phyloP scores from a whole-genome alignment of 2,797 vertebrate species.

The Acomys russatus region DNA sequence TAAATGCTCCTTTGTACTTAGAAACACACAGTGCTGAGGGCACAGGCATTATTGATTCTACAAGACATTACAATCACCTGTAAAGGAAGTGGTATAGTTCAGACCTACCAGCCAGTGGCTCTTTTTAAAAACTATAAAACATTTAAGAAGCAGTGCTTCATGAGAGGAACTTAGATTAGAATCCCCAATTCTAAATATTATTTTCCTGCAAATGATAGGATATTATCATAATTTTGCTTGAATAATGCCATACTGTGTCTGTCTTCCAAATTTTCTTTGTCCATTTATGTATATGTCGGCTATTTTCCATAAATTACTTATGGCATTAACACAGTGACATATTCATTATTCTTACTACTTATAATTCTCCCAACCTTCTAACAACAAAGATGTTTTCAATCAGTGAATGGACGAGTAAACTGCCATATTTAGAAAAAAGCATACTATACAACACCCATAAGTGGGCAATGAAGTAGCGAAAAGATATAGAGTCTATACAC shows the following conservation, averaged over 20 bases:
- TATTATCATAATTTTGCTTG: neutral
- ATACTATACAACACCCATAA: neutral
- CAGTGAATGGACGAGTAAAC: neutral
- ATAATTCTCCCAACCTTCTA: neutral
- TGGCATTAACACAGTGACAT: neutral
- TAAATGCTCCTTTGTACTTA: neutral
- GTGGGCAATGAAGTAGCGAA: neutral
- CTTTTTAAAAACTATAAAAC: neutral
- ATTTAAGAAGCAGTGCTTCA: neutral
- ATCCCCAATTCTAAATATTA: neutral
- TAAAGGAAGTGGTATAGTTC: neutral
- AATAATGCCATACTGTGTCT: neutral
- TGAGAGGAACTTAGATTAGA: no score
- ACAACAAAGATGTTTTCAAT: neutral
- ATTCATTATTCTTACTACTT: no score
- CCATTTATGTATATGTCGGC: neutral
- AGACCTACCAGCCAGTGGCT: neutral
- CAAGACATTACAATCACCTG: neutral
- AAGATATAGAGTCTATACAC: neutral
- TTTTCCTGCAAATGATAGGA: neutral
- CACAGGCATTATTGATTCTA: neutral
- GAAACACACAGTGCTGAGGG: neutral
- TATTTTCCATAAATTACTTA: neutral
- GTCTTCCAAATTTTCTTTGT: neutral
- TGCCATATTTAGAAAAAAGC: neutral